These are phyloP conservation scores for Brienomyrus longianalis DNA, from an alignment of 2,113 vertebrate genomes.

Conservation along the genomic window DNA sequence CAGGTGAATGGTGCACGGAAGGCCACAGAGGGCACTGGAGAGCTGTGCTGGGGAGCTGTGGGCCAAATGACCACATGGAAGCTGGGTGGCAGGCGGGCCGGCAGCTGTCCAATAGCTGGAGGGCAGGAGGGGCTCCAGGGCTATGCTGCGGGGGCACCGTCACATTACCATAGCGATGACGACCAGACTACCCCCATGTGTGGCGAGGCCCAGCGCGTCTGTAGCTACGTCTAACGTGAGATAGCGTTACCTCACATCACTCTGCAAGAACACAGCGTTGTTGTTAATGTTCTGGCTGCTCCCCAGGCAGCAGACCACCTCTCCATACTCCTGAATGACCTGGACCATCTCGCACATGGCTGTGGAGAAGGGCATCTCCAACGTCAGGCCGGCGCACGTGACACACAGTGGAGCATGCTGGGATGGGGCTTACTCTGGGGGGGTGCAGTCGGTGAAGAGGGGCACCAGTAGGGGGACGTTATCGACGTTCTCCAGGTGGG, in stretches of 20 bases:
- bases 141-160: slow-evolving; percentile 32
- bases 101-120: background rate
- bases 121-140: slow-evolving; percentile 24
- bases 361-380: background rate
- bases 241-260: slow-evolving; percentile 23
- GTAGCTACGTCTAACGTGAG: background rate
- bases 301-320: slow-evolving; percentile 34
- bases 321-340: slow-evolving; percentile 23
- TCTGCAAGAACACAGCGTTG: slow-evolving; percentile 21
- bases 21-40: slow-evolving; percentile 34
- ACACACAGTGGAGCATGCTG: background rate
- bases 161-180: background rate
- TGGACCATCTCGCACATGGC: slow-evolving; percentile 25
- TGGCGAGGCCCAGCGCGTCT: background rate
- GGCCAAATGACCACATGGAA: background rate
- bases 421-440: slow-evolving; percentile 28
- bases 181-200: background rate
- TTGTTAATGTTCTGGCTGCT: slow-evolving; percentile 29
- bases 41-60: slow-evolving; percentile 8
- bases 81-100: background rate
- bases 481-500: slow-evolving; percentile 38
- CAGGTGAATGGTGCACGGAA: slow-evolving; percentile 30
- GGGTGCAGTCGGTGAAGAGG: slow-evolving; percentile 36
- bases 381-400: background rate
- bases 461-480: slow-evolving; percentile 35